These are phyloP conservation scores for Chloropsis cyanopogon DNA, from an alignment of 2,113 vertebrate genomes.

Conservation along the genomic window DNA sequence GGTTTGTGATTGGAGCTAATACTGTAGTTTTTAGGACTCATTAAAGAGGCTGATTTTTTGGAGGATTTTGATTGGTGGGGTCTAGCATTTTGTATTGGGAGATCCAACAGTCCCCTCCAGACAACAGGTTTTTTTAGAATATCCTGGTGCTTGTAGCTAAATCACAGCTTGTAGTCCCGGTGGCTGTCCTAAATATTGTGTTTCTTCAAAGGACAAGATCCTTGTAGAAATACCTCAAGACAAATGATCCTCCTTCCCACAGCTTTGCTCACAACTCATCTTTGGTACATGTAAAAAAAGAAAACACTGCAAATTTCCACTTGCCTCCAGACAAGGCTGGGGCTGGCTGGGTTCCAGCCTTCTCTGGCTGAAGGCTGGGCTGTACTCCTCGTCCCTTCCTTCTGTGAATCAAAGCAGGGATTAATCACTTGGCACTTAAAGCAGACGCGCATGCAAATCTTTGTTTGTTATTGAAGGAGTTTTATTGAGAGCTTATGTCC, in stretches of 20 bases:
- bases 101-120: not conserved
- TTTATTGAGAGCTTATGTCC: slow-evolving; percentile 1
- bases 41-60: not conserved
- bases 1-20: not conserved
- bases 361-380: not conserved
- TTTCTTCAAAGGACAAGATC: not conserved
- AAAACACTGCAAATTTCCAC: not conserved
- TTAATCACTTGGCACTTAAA: slow-evolving; percentile 1
- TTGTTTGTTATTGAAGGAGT: slow-evolving; percentile 18
- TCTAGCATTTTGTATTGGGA: not conserved
- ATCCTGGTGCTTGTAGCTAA: not conserved
- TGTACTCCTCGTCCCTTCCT: not conserved
- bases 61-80: not conserved
- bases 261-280: not conserved
- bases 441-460: slow-evolving; percentile 40
- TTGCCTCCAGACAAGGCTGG: slow-evolving; percentile 25
- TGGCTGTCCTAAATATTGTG: not conserved
- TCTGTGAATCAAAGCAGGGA: slow-evolving; percentile 35
- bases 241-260: not conserved
- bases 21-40: not conserved
- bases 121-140: not conserved
- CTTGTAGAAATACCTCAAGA: not conserved
- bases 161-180: not conserved
- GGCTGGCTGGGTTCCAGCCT: slow-evolving; percentile 33
- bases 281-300: not conserved